Base-by-base conservation (phyloP, 2,113 vertebrate species). In the Leptosomus discolor region DNA sequence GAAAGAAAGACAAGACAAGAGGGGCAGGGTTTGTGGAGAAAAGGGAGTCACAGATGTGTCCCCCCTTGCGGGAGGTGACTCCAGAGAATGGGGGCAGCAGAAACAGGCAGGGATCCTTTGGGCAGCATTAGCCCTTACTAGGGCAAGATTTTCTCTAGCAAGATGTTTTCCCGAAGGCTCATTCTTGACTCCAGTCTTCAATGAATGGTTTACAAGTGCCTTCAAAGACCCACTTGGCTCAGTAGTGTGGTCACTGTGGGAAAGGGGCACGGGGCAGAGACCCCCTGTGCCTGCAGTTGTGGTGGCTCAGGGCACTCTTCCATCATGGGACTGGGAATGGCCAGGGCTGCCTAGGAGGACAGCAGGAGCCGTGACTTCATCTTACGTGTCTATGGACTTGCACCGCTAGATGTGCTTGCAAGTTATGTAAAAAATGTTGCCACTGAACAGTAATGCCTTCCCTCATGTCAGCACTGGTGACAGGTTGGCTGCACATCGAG, bases 241-340 rank as follows among this genome's bases (percentile, higher is more conserved):
- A n/a, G 65, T 12, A 17, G 48, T 15, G n/a, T 0, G 1, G 24
- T 51, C 70, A 50, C 65, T 5, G 4, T 0, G 6, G 75, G 63
- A 32, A 61, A 15, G 13, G 12, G 24, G 23, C 20, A 24, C 2
- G 4, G 39, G 88, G 41, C 83, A 93, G 63, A 37, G 67, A 29
- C 30, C 54, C 27, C n/a, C 23, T 0, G 6, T 29, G 50, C 39
- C 61, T 3, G 2, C 24, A n/a, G 56, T 8, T 7, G 1, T 2
- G 5, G 68, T 41, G 61, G 15, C 50, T 84, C 71, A 58, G 73
- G 36, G 22, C 26, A 36, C 9, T 12, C 15, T 43, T 58, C 68
- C 63, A 41, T 5, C 5, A 20, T 1, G 6, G 57, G 63, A 54
- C 9, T 5, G 3, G 26, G 34, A 75, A 61, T 10, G 56, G 34